These are phyloP conservation scores for Alligator sinensis DNA, from an alignment of 2,113 vertebrate genomes.

Conservation along the genomic window DNA sequence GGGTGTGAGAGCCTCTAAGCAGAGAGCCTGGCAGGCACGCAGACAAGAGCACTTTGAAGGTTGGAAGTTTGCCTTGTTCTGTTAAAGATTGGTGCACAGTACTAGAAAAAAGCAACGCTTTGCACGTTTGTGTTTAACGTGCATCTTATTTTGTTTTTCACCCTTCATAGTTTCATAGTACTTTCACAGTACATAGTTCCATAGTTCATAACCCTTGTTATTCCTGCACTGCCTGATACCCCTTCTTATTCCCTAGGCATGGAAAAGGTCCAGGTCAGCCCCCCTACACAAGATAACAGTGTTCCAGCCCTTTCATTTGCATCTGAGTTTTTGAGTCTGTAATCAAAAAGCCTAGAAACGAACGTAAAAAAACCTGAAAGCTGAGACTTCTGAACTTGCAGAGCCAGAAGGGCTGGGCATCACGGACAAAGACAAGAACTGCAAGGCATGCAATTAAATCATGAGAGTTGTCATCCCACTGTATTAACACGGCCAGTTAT, in stretches of 20 bases:
- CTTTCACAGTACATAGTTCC: too few species aligned
- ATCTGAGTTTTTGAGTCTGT: not conserved
- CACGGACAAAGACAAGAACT: not conserved
- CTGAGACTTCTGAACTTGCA: not conserved
- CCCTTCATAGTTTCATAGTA: too few species aligned
- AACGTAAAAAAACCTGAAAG: not conserved
- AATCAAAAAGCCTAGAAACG: not conserved
- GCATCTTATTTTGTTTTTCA: not conserved
- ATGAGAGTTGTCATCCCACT: not conserved
- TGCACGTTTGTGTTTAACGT: not conserved
- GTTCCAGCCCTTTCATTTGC: conserved; percentile 27
- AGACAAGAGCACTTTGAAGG: not conserved
- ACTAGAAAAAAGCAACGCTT: not conserved
- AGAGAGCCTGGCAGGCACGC: accelerated
- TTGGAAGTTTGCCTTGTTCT: not conserved
- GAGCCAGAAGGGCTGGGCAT: not conserved
- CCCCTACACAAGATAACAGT: conserved; percentile 13
- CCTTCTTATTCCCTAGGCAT: not conserved
- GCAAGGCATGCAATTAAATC: not conserved
- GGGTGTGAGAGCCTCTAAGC: not conserved
- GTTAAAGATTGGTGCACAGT: not conserved
- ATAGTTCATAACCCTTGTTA: not conserved
- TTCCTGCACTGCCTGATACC: not conserved
- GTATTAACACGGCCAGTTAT: not conserved
- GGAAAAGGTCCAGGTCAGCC: conserved; percentile 3